These are phyloP conservation scores for Drosophila mojavensis DNA, from an alignment of 1,140 invertebrate genomes.

Conservation along the genomic window DNA sequence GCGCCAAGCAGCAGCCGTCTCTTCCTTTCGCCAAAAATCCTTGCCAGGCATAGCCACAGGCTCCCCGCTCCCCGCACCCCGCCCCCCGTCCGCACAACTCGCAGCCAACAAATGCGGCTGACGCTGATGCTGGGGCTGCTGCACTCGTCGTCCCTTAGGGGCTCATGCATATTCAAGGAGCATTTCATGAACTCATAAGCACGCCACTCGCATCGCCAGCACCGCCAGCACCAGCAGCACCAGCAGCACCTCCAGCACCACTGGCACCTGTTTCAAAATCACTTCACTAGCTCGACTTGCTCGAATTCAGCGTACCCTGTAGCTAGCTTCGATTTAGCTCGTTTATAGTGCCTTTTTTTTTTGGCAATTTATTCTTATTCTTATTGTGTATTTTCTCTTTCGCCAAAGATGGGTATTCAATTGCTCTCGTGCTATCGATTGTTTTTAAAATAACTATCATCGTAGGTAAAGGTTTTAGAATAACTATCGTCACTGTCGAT, in stretches of 20 bases:
- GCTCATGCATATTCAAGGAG: conserved; percentile 80
- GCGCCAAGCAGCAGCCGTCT: conserved; percentile 9
- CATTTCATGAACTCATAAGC: conserved; percentile 82
- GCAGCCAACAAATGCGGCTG: conserved; percentile 10
- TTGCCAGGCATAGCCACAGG: conserved; percentile 26
- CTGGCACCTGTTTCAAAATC: conserved; percentile 12
- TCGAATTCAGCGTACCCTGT: conserved; percentile 4
- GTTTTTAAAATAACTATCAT: no score
- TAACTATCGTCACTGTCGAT: no score
- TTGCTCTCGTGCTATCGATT: no score
- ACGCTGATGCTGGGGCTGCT: conserved; percentile 30
- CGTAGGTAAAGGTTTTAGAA: no score
- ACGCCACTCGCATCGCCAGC: conserved; percentile 58
- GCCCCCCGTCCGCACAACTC: background rate
- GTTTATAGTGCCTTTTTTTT: no score
- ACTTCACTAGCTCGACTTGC: background rate
- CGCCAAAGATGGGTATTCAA: no score
- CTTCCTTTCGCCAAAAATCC: conserved; percentile 19
- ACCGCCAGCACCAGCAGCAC: background rate
- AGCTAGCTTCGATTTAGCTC: background rate
- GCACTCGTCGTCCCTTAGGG: conserved; percentile 76
- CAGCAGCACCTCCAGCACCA: no score
- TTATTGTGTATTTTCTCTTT: no score
- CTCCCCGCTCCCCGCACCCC: conserved; percentile 7
- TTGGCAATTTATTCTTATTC: no score